phyloP scores from a whole-genome alignment of 2,797 vertebrate species.

The Pteropus rufus region DNA sequence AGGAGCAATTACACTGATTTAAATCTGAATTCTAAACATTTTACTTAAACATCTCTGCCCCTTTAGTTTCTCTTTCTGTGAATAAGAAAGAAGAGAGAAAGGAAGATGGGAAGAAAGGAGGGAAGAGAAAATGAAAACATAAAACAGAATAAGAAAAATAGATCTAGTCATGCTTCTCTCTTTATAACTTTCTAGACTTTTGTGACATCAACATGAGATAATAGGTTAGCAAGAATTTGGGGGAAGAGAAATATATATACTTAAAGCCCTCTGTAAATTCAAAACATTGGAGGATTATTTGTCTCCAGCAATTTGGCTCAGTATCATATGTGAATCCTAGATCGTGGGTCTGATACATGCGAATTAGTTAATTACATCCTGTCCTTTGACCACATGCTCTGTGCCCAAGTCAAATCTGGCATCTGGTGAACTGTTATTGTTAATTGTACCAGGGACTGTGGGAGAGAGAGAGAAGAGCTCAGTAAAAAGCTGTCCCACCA shows the following conservation, averaged over 20 bases:
- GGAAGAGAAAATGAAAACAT: background rate
- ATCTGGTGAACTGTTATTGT: background rate
- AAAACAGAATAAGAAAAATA: background rate
- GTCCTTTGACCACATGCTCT: background rate
- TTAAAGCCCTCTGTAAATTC: background rate
- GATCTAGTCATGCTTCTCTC: background rate
- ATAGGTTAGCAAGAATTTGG: background rate
- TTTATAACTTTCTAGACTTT: background rate
- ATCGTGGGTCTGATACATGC: background rate
- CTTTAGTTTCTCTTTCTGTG: slow-evolving; percentile 3
- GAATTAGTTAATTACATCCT: background rate
- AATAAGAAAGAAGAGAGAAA: background rate
- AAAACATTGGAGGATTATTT: background rate
- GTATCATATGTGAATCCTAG: background rate
- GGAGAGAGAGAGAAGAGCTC: background rate
- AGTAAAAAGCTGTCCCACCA: background rate
- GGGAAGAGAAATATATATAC: background rate
- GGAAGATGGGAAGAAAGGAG: background rate
- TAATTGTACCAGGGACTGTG: background rate
- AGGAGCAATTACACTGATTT: background rate
- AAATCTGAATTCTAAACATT: slow-evolving; percentile 4
- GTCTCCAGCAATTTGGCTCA: background rate
- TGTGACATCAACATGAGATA: background rate
- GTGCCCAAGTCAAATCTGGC: background rate
- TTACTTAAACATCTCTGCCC: background rate